A percentile compares a stretch with the other conserved stretches of the same genome.
phyloP scores from a whole-genome alignment of 2,113 vertebrate species.

The Cyprinodon tularosa region DNA sequence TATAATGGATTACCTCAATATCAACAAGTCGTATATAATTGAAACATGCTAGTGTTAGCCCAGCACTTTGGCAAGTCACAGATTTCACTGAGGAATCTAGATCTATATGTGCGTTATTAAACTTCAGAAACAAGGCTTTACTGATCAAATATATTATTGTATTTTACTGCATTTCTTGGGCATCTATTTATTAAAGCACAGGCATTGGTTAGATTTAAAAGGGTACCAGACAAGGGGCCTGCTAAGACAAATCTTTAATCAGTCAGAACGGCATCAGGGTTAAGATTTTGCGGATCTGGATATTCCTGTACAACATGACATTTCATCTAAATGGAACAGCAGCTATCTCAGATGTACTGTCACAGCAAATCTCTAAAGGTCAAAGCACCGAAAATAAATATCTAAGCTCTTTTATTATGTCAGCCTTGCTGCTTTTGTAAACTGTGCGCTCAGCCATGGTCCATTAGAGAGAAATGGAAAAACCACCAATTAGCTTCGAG shows the following conservation, averaged over 20 bases:
- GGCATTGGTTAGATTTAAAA: not conserved
- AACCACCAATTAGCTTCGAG: constrained; percentile 40
- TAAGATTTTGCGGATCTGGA: not conserved
- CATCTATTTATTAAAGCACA: no score
- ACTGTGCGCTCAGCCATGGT: not conserved
- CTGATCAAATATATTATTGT: no score
- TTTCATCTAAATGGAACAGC: not conserved
- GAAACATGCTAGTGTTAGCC: no score
- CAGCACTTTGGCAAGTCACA: not conserved
- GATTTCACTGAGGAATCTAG: not conserved
- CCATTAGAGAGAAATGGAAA: not conserved
- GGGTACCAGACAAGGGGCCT: not conserved
- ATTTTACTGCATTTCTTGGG: no score
- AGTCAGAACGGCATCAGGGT: not conserved
- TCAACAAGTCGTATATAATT: not conserved
- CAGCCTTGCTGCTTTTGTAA: constrained; percentile 20
- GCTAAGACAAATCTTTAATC: not conserved
- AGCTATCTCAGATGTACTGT: not conserved
- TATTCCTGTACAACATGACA: not conserved
- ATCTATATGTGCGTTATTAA: not conserved
- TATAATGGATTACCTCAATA: not conserved
- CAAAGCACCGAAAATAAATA: not conserved
- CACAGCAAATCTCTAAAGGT: not conserved
- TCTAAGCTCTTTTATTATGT: not conserved
- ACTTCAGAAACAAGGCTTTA: not conserved